A percentile compares a stretch with the other conserved stretches of the same genome.
Conservation (phyloP, 1,140 invertebrate genomes). For the Sitodiplosis mosellana region DNA sequence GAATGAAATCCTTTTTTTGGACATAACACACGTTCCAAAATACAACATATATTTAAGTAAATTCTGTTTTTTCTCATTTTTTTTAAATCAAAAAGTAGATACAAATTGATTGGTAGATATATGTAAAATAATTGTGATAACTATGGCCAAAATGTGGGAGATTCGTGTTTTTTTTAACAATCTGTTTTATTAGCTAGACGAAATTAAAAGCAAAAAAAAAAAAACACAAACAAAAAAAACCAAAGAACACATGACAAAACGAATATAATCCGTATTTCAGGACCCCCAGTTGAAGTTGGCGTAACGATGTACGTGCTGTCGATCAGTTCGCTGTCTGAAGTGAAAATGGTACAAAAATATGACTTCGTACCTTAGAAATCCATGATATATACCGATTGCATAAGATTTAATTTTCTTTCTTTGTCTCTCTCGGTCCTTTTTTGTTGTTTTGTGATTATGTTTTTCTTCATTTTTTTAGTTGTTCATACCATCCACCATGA, state of each 20-base stretch:
- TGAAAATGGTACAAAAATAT: conserved; percentile 76
- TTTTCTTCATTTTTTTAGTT: background rate
- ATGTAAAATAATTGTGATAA: no score
- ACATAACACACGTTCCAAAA: background rate
- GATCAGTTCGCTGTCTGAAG: conserved; percentile 97
- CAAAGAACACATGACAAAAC: background rate
- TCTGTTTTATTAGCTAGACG: no score
- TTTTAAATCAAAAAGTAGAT: no score
- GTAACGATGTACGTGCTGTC: conserved; percentile 97
- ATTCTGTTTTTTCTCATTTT: background rate
- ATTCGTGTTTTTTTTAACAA: no score
- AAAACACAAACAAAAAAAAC: background rate
- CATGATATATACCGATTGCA: background rate
- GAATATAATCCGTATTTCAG: conserved; percentile 41
- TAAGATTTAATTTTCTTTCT: conserved; percentile 1
- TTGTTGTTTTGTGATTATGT: background rate
- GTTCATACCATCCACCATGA: background rate
- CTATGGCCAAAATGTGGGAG: no score
- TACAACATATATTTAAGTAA: background rate
- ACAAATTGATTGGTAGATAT: no score
- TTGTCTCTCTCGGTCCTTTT: background rate
- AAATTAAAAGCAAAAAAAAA: background rate
- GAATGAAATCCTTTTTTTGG: background rate
- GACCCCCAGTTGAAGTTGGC: conserved; percentile 87
- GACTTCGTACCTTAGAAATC: conserved; percentile 17